Percentiles rank a stretch among this genome's conserved stretches.
These are phyloP conservation scores for Hydra vulgaris DNA, from an alignment of 30 jellyfish, hydroid and myxozoan species.

Conservation along the genomic window DNA sequence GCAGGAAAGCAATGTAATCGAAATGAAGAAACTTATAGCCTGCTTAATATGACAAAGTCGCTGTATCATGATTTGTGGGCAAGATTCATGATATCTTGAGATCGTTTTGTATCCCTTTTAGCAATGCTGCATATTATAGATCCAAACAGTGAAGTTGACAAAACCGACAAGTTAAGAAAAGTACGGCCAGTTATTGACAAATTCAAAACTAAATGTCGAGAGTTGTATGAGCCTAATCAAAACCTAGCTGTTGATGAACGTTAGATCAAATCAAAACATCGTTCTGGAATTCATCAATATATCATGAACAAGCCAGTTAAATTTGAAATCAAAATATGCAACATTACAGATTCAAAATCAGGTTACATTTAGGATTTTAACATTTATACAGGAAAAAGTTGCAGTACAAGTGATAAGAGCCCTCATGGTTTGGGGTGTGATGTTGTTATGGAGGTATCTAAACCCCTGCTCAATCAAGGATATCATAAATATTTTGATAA, in stretches of 20 bases:
- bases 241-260: constrained; percentile 40
- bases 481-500: constrained; percentile 26
- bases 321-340: constrained; percentile 37
- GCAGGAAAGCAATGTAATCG: too few relatives aligned
- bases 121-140: too few relatives aligned
- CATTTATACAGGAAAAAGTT: too few relatives aligned
- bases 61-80: constrained; percentile 40
- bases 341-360: constrained; percentile 27
- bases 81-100: constrained; percentile 17
- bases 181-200: constrained; percentile 6
- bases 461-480: constrained; percentile 15
- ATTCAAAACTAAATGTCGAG: constrained; percentile 14
- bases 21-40: too few relatives aligned
- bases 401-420: too few relatives aligned
- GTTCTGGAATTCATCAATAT: constrained; percentile 28
- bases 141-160: too few relatives aligned
- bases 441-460: constrained; percentile 22
- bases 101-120: constrained; percentile 1
- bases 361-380: constrained; percentile 46
- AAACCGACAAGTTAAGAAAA: constrained; percentile 25
- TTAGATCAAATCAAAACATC: constrained; percentile 34
- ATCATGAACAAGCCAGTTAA: constrained; percentile 30
- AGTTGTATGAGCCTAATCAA: constrained; percentile 16
- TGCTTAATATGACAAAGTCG: too few relatives aligned
- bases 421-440: constrained; percentile 18